Base-by-base conservation (phyloP, 1,140 invertebrate genomes). In the Popillia japonica region DNA sequence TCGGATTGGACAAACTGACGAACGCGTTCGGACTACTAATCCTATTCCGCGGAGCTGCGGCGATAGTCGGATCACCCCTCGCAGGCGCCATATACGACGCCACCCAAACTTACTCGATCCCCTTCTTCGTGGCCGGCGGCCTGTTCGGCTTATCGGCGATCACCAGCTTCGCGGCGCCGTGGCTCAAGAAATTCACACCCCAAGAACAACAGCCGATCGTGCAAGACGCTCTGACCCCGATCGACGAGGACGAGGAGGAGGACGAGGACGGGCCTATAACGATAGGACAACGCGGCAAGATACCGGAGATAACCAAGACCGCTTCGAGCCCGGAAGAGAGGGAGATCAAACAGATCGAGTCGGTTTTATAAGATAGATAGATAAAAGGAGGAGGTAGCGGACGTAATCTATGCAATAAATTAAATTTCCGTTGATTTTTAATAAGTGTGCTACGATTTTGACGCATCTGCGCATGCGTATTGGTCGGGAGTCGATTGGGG, bases 1-100 rank as follows among this genome's bases (percentile, higher is more conserved):
- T 99, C 41, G 98, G 98, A 11, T 88, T 99, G 83, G 97, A 99
- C 82, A 96, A 96, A 87, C 88, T 99, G 79, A 99, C 98, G 48
- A 99, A 98, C 86, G 97, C 97, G 22, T 99, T 99, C 87, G 98
- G 98, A 41, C 89, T 99, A 75, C 89, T 99, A 72, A 97, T 98
- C 82, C 88, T 99, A 79, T 98, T 98, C 89, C 92, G 98, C 87
- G 98, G 98, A 22, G 93, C 94, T 41, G 96, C 97, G 0, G 94
- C 96, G 3, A 95, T 99, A 44, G 88, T 98, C 48, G 94, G 94
- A 0, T 93, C 94, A 7, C 94, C 94, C 6, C 86, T 95, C 61
- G 93, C 93, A 83, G 98, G 97, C 76, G 92, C 92, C 41, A 91
- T 99, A 23, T 98, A 94, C 83, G 97, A 99, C 85, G 90, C 92